Base-by-base conservation (phyloP, 2,113 vertebrate species). In the Dascyllus trimaculatus region DNA sequence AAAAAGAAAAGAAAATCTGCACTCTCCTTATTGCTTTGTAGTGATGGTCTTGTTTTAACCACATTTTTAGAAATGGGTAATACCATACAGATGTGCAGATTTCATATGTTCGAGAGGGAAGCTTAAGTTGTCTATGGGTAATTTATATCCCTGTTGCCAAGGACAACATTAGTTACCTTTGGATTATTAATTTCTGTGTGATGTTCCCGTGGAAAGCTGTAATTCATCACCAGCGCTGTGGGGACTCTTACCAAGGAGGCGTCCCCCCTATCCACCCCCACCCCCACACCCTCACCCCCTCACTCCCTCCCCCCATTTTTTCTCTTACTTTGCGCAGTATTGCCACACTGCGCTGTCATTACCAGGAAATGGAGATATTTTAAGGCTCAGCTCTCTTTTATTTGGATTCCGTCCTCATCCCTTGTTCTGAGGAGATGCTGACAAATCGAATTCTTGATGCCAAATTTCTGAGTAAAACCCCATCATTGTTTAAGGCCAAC, bases 361-460 rank as follows among this genome's bases (percentile, higher is more conserved):
- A 84, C 89, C 85, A 75, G 85, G 87, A 91, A 92, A 92, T 51
- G 26, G 84, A 88, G 83, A 88, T 85, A 84, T 89, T 89, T 87
- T 68, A 78, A 73, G 83, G 71, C 75, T 81, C 56, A 53, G 74
- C 65, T 84, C 78, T 72, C 79, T 89, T 89, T 90, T 89, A 84
- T 83, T 90, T 89, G 88, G 84, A 85, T 80, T 90, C 80, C 66
- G 76, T 92, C 79, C 87, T 90, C 74, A 79, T 86, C 83, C 78
- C 71, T 80, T 89, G 57, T 89, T 88, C 79, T 74, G 57, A 80
- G 62, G 78, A 89, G 79, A 80, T 68, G 87, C 88, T 90, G 91
- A 93, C 86, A 83, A 91, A 88, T 86, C 71, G 13, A 54, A 77
- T 84, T 75, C 21, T 85, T 40, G 24, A 22, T 83, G 91, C 91